Evolutionary conservation across 2,113 vertebrate genomes (phyloP).

Genomic region (Muntiacus muntjak): DNA sequence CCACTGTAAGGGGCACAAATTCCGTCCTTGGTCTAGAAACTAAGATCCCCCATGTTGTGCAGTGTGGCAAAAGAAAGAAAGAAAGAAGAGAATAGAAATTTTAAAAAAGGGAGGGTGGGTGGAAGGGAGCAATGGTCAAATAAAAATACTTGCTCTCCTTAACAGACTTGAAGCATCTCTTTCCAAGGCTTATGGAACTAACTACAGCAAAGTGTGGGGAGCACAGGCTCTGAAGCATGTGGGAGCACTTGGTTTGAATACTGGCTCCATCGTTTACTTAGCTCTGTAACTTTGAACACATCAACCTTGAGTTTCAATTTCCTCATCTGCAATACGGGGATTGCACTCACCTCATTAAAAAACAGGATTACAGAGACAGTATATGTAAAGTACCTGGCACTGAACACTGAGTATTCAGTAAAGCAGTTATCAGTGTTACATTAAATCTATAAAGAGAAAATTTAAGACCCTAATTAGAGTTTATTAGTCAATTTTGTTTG

Average conservation of each 20-base stretch:
- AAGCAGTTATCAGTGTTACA: not conserved
- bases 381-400: not conserved
- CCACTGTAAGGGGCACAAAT: not conserved
- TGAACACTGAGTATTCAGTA: not conserved
- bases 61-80: not conserved
- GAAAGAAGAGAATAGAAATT: not conserved
- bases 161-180: not conserved
- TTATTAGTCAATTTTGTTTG: not conserved
- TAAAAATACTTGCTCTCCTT: not conserved
- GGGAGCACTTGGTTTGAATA: not conserved
- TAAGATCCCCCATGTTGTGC: not conserved
- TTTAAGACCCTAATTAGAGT: not conserved
- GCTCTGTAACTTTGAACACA: not conserved
- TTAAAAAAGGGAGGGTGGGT: rapidly evolving
- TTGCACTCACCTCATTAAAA: not conserved
- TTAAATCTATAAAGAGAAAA: not conserved
- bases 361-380: not conserved
- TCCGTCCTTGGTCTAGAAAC: not conserved
- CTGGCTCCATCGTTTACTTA: not conserved
- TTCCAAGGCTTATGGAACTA: not conserved
- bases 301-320: not conserved
- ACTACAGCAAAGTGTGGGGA: not conserved
- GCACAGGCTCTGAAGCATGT: not conserved
- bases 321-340: not conserved
- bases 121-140: not conserved